Base-by-base conservation (phyloP, 2,113 vertebrate species). In the Ceyx cyanopectus region DNA sequence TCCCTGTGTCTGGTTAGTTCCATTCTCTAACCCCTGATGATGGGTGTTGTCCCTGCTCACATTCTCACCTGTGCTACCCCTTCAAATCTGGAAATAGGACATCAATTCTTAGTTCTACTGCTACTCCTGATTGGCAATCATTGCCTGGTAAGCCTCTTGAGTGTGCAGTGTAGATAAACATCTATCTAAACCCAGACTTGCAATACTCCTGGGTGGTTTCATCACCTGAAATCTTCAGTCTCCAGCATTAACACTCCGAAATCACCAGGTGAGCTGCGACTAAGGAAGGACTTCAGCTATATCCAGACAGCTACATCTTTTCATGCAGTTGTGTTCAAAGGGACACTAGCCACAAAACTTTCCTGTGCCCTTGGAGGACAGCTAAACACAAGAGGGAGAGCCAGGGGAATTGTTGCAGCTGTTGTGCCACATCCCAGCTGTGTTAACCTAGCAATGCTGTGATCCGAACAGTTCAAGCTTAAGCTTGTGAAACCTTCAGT, bases 141-240 rank as follows among this genome's bases (percentile, higher is more conserved):
- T 61, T 61, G 29, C 61, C 72, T 78, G 34, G 6, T 70, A 56
- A 72, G 7, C 11, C 76, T 78, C 76, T 63, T 70, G 68, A 86
- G 76, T 30, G 77, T 22, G 12, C 14, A 15, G 29, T 17, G 22
- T 26, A 57, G 30, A 24, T 79, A 80, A 89, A 89, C 56, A 80
- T 14, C 18, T 10, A 46, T 54, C 41, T 85, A 0, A 62, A 51
- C 37, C 24, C 66, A 41, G 29, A 30, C 56, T 63, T 91, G 75
- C 66, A 83, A 84, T 86, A 63, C 29, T 83, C 53, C 21, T 80
- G 63, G 4, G 65, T 81, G 65, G 43, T 96, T 95, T 88, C 85
- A 70, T 90, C 76, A 91, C 72, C 68, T 88, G 48, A 40, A 27
- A 29, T 27, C 40, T 75, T 80, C 72, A 77, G 34, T 37, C 63